Conservation (phyloP, 2,888 invertebrate genomes). For the Stenurella melanura region DNA sequence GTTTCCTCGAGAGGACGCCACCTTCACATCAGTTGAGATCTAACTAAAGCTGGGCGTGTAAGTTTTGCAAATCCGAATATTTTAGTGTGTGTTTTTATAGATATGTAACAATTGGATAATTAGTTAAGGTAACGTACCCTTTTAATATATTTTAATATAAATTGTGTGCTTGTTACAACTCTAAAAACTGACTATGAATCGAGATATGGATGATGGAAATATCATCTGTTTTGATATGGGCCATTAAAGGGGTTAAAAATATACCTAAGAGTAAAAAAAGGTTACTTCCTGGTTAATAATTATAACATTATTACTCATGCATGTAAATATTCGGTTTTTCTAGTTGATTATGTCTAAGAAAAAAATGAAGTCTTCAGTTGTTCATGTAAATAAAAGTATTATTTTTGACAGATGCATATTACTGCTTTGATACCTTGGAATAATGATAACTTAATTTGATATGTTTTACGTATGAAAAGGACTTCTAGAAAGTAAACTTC, state of each 20-base stretch:
- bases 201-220: conserved; percentile 59
- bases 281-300: conserved; percentile 33
- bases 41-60: conserved; percentile 71
- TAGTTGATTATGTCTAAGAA: not conserved
- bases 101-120: conserved; percentile 67
- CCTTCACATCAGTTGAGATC: conserved; percentile 65
- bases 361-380: conserved; percentile 7
- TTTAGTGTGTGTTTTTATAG: conserved; percentile 68
- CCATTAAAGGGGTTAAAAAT: conserved; percentile 53
- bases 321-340: not conserved
- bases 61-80: conserved; percentile 64
- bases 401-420: conserved; percentile 52
- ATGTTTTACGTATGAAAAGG: not conserved
- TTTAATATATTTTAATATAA: conserved; percentile 51
- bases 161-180: conserved; percentile 28
- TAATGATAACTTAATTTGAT: conserved; percentile 21
- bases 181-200: conserved; percentile 42
- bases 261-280: conserved; percentile 40
- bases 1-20: conserved; percentile 57
- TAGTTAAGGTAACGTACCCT: conserved; percentile 62
- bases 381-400: conserved; percentile 50
- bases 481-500: not conserved
- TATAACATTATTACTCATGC: not conserved
- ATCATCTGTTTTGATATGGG: conserved; percentile 65
- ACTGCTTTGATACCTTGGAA: not conserved